Evolutionary conservation across 1,140 invertebrate species (phyloP), one percentile per base, ranked within the genome.

Genomic region (Drosophila biarmipes): DNA sequence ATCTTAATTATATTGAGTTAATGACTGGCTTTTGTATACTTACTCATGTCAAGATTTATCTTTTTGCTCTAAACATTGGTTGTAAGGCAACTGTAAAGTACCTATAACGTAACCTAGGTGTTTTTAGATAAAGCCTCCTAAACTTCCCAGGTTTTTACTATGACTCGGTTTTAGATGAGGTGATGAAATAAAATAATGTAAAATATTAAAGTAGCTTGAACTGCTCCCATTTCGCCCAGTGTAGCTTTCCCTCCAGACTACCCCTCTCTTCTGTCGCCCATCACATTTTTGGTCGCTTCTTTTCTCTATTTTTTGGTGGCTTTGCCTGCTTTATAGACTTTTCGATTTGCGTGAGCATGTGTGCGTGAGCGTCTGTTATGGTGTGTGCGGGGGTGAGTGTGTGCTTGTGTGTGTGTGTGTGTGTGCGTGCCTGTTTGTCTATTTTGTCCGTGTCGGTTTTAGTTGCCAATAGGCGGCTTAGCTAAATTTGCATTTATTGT

Each of bases 401-500:
- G n/a, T n/a, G n/a, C n/a, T 29, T 27, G 2, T 5, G 24, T 24
- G 24, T 19, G 45, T 49, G 45, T 34, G 17, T 40, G 19, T 24
- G 43, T 51, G 15, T 51, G 62, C 42, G 42, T 59, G 34, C 57
- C 61, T 71, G 63, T 74, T 73, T 85, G 78, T 80, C 64, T 78
- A 75, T 81, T 73, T 73, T 74, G 52, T 46, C 56, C 59, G 58
- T 84, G 74, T 43, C 69, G 77, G 64, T 68, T 69, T 69, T 69
- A 78, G 78, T 38, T 78, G 59, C 63, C 80, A 84, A 84, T 87
- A 72, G 82, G 58, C 74, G 66, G 82, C 82, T 86, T 87, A 87
- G 82, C 82, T 72, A 87, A 86, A 86, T 86, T 86, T 86, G 82
- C 82, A 86, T 86, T 86, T 86, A 86, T 86, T 87, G 84, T 89